These are phyloP conservation scores for Adelphocoris suturalis DNA, from an alignment of 2,888 invertebrate species.

Conservation along the genomic window DNA sequence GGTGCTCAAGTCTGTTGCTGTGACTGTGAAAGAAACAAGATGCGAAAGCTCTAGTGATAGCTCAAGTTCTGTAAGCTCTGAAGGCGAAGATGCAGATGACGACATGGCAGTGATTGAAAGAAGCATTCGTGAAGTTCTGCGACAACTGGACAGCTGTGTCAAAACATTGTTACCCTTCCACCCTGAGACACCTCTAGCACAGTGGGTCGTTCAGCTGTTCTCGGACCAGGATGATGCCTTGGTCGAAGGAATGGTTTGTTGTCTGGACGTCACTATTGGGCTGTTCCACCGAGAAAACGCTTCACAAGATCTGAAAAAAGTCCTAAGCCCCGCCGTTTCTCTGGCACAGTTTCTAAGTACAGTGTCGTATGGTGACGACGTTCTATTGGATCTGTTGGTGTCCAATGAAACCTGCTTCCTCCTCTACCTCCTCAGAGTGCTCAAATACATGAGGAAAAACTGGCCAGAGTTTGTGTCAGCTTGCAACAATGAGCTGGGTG, in stretches of 20 bases:
- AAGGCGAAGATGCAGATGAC: constrained; percentile 91
- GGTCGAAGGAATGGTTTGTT: constrained; percentile 95
- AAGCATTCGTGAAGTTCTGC: constrained; percentile 90
- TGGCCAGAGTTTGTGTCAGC: constrained; percentile 91
- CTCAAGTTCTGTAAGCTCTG: constrained; percentile 90
- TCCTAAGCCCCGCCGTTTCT: constrained; percentile 92
- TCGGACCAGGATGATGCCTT: constrained; percentile 94
- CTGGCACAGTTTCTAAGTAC: constrained; percentile 92
- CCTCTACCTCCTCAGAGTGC: constrained; percentile 88
- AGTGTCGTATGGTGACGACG: constrained; percentile 81
- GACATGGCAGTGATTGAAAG: constrained; percentile 93
- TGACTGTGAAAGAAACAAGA: constrained; percentile 92
- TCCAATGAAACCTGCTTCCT: constrained; percentile 95
- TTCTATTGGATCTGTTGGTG: constrained; percentile 89
- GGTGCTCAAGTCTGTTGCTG: constrained; percentile 92
- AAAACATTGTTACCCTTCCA: constrained; percentile 90
- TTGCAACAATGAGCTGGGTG: constrained; percentile 87
- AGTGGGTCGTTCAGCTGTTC: constrained; percentile 92
- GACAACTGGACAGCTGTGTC: constrained; percentile 90
- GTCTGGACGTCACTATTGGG: constrained; percentile 91
- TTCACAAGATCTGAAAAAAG: constrained; percentile 88
- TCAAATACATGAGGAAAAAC: constrained; percentile 90
- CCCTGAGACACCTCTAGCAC: constrained; percentile 92
- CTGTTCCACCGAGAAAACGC: constrained; percentile 90
- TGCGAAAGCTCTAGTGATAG: constrained; percentile 85